These are phyloP conservation scores for Yasuhikotakia modesta DNA, from an alignment of 2,797 vertebrate species.

Conservation along the genomic window DNA sequence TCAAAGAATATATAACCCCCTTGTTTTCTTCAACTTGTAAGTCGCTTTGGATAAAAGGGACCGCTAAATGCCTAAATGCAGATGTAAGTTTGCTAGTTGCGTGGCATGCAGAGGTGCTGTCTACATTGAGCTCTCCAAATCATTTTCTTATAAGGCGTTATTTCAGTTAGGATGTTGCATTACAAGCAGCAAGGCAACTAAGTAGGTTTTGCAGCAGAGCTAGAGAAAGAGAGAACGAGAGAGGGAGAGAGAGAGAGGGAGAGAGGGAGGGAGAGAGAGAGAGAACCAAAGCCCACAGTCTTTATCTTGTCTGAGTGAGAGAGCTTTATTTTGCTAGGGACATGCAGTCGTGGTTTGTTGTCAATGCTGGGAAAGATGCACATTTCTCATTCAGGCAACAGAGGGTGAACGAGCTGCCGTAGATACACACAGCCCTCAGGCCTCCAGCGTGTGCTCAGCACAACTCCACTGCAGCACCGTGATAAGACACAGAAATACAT, in stretches of 20 bases:
- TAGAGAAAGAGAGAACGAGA: too few relatives aligned
- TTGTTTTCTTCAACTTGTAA: too few relatives aligned
- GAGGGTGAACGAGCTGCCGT: constrained; percentile 35
- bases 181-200: background rate
- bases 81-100: too few relatives aligned
- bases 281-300: constrained; percentile 22
- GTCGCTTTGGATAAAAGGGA: too few relatives aligned
- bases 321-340: constrained; percentile 48
- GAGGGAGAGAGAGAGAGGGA: background rate
- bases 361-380: constrained; percentile 43
- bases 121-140: background rate
- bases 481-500: constrained; percentile 50
- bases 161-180: background rate
- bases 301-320: constrained; percentile 49
- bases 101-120: too few relatives aligned
- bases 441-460: constrained; percentile 38
- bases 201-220: background rate
- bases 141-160: background rate
- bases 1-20: too few relatives aligned
- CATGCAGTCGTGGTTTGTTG: constrained; percentile 44
- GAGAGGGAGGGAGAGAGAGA: background rate
- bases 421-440: constrained; percentile 50
- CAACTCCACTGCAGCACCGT: constrained; percentile 45
- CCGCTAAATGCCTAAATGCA: too few relatives aligned
- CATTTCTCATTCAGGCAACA: constrained; percentile 52